phyloP scores from a whole-genome alignment of 2,888 invertebrate genomes.

The Eretmocerus hayati region DNA sequence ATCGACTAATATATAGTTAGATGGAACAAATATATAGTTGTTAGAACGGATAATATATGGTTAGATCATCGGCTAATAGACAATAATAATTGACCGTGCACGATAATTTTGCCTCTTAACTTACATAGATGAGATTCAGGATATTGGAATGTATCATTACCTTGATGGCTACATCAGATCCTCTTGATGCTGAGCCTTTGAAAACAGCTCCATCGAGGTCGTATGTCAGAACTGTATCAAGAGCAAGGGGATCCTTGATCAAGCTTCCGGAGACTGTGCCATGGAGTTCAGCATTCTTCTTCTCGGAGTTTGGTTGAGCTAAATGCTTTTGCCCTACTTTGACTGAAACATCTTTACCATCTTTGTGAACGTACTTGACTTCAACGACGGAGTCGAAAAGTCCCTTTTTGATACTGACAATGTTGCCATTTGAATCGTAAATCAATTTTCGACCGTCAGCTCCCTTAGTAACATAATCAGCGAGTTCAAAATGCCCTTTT shows the following conservation, averaged over 20 bases:
- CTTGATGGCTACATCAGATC: conserved; percentile 30
- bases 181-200: conserved; percentile 29
- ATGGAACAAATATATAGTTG: too few relatives aligned
- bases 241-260: conserved; percentile 26
- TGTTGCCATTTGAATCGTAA: conserved; percentile 40
- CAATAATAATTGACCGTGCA: too few relatives aligned
- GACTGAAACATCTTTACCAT: conserved; percentile 48
- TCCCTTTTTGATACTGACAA: conserved; percentile 44
- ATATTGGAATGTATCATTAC: too few relatives aligned
- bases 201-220: conserved; percentile 20
- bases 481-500: conserved; percentile 32
- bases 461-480: conserved; percentile 46
- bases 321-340: conserved; percentile 43
- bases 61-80: too few relatives aligned
- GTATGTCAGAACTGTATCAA: conserved; percentile 23
- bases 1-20: too few relatives aligned
- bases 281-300: conserved; percentile 31
- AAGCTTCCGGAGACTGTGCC: conserved; percentile 27
- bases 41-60: too few relatives aligned
- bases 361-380: conserved; percentile 46
- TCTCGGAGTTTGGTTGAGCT: conserved; percentile 29
- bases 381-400: conserved; percentile 45
- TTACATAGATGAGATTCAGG: too few relatives aligned
- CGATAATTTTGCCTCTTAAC: too few relatives aligned
- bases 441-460: conserved; percentile 46